phyloP scores from a whole-genome alignment of 2,888 invertebrate genomes.

The Pollenia griseotomentosa region DNA sequence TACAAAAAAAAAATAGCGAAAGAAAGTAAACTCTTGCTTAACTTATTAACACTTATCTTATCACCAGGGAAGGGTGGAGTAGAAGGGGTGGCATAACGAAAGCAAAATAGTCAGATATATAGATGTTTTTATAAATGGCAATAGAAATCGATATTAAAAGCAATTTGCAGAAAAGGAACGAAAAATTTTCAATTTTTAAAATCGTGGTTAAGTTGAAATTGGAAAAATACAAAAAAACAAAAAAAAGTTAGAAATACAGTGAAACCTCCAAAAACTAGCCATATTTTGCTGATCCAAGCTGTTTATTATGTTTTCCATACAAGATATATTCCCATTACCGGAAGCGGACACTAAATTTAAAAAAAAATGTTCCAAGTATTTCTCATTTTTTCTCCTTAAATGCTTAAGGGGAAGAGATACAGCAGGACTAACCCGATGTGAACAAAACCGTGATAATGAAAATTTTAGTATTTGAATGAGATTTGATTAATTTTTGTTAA shows the following conservation, averaged over 20 bases:
- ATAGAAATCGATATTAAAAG: constrained; percentile 66
- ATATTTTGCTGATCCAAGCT: too few relatives aligned
- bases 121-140: constrained; percentile 35
- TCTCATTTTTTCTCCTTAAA: too few relatives aligned
- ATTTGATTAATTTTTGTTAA: too few relatives aligned
- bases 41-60: constrained; percentile 72
- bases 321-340: too few relatives aligned
- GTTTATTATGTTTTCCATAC: too few relatives aligned
- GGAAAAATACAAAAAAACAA: constrained; percentile 27
- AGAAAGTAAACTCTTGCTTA: constrained; percentile 57
- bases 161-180: constrained; percentile 31
- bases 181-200: constrained; percentile 28
- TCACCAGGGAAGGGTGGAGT: background rate
- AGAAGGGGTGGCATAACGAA: background rate
- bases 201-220: constrained; percentile 62
- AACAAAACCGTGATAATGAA: background rate
- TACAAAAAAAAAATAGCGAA: constrained; percentile 2
- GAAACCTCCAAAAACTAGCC: too few relatives aligned
- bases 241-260: constrained; percentile 3
- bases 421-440: background rate
- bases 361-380: too few relatives aligned
- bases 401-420: too few relatives aligned
- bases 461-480: too few relatives aligned
- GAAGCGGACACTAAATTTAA: too few relatives aligned
- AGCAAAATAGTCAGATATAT: constrained; percentile 8